phyloP scores from a whole-genome alignment of 1,140 invertebrate species.

The Helicorthomorpha holstii region DNA sequence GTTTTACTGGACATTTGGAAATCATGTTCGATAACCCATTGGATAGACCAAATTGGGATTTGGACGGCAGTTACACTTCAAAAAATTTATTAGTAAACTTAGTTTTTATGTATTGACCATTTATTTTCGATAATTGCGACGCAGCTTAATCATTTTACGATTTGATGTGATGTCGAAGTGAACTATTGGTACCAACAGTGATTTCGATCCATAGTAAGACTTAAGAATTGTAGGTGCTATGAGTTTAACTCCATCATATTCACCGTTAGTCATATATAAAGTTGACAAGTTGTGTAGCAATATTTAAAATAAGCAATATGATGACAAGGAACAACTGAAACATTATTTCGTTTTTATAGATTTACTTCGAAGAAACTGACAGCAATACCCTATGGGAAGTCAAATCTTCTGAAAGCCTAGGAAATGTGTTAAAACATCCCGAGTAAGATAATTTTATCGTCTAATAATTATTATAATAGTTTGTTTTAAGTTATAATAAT shows the following conservation, averaged over 20 bases:
- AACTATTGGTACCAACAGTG: no score
- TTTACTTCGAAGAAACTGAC: slow-evolving; percentile 61
- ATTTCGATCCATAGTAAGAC: no score
- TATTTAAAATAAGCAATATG: neutral
- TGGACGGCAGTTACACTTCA: slow-evolving; percentile 42
- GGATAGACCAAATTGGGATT: slow-evolving; percentile 50
- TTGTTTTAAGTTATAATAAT: neutral
- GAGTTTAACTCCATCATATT: no score
- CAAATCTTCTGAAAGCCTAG: slow-evolving; percentile 36
- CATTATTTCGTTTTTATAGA: slow-evolving; percentile 20
- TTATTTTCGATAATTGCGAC: no score
- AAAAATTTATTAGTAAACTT: slow-evolving; percentile 35
- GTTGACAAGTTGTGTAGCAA: no score
- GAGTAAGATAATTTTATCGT: neutral
- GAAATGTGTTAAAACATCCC: slow-evolving; percentile 38
- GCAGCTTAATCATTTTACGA: no score
- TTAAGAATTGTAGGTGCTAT: no score
- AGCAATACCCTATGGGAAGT: slow-evolving; percentile 44
- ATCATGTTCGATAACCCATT: slow-evolving; percentile 47
- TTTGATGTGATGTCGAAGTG: no score
- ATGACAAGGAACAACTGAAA: neutral
- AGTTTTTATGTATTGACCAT: no score
- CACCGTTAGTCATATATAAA: no score
- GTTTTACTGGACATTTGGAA: slow-evolving; percentile 50
- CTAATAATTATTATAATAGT: neutral